Evolutionary conservation across 1,140 invertebrate genomes (phyloP).

Genomic region (Orius insidiosus): DNA sequence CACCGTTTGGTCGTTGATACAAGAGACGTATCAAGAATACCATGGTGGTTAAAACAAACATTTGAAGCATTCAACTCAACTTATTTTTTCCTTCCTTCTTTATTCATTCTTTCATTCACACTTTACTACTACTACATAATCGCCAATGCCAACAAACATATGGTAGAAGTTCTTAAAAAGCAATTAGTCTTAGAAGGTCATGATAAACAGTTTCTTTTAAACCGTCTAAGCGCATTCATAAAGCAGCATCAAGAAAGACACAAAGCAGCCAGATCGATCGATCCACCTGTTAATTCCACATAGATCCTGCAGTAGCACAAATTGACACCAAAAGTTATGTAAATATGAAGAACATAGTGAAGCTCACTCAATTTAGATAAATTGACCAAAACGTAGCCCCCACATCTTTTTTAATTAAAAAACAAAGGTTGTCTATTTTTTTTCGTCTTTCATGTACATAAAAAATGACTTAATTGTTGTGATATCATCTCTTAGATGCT

Average conservation of each 20-base stretch:
- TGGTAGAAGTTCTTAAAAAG: constrained; percentile 69
- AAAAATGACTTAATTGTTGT: too few relatives aligned
- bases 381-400: too few relatives aligned
- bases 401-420: too few relatives aligned
- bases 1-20: constrained; percentile 48
- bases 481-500: too few relatives aligned
- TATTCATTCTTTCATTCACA: constrained; percentile 41
- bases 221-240: constrained; percentile 61
- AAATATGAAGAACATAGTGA: too few relatives aligned
- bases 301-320: too few relatives aligned
- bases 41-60: constrained; percentile 35
- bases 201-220: constrained; percentile 76
- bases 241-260: constrained; percentile 51
- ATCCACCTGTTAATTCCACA: constrained; percentile 3
- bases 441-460: too few relatives aligned
- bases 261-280: constrained; percentile 20
- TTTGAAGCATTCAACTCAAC: constrained; percentile 48
- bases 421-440: too few relatives aligned
- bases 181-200: constrained; percentile 72
- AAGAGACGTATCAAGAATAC: constrained; percentile 37
- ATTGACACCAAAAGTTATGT: too few relatives aligned
- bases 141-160: constrained; percentile 59
- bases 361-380: too few relatives aligned
- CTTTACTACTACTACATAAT: constrained; percentile 72
- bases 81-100: constrained; percentile 49